phyloP scores from a whole-genome alignment of 1,140 invertebrate species.

The Halictus rubicundus region DNA sequence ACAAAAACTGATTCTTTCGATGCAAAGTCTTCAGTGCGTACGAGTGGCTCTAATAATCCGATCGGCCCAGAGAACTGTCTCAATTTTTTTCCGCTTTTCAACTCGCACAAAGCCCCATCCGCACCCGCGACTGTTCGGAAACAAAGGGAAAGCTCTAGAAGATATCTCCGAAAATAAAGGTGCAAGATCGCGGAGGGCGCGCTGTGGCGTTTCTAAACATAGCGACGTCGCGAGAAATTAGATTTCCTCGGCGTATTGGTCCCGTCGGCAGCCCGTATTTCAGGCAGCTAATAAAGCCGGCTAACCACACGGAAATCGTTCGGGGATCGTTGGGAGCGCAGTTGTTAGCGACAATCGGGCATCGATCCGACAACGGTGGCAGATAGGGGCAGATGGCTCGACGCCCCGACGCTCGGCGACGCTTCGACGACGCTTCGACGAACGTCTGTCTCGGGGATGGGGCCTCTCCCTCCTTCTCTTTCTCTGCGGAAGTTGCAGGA shows the following conservation, averaged over 20 bases:
- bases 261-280: neutral
- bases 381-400: conserved; percentile 24
- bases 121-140: too few relatives aligned
- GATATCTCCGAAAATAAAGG: too few relatives aligned
- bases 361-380: neutral
- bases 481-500: neutral
- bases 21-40: too few relatives aligned
- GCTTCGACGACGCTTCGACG: too few relatives aligned
- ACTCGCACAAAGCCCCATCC: too few relatives aligned
- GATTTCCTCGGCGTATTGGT: neutral
- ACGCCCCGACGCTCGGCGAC: neutral
- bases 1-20: too few relatives aligned
- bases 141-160: too few relatives aligned
- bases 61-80: too few relatives aligned
- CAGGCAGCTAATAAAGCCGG: neutral
- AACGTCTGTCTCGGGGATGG: too few relatives aligned
- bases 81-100: too few relatives aligned
- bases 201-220: neutral
- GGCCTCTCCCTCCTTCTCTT: too few relatives aligned
- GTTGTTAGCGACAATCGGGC: neutral
- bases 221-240: neutral
- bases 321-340: neutral
- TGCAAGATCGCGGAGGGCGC: neutral
- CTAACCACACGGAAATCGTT: conserved; percentile 6
- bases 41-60: too few relatives aligned